Conservation (phyloP, 2,888 invertebrate species). For the Lamellibrachia columna region DNA sequence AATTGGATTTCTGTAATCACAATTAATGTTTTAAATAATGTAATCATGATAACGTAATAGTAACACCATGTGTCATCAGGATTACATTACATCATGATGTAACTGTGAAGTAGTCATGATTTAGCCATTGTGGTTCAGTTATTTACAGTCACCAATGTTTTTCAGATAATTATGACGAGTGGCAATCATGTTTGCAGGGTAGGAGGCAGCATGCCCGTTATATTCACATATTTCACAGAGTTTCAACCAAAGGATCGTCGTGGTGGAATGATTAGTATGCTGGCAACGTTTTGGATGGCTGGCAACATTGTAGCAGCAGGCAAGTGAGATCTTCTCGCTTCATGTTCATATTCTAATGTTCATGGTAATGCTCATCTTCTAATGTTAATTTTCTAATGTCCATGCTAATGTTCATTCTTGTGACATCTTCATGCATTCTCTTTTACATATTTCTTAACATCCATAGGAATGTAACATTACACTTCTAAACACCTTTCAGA, state of each 20-base stretch:
- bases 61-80: too few species aligned
- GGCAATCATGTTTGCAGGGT: constrained; percentile 70
- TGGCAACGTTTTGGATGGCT: constrained; percentile 95
- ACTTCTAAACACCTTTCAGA: too few species aligned
- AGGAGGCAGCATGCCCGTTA: constrained; percentile 89
- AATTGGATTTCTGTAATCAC: too few species aligned
- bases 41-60: too few species aligned
- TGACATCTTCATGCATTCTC: too few species aligned
- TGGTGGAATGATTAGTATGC: constrained; percentile 90
- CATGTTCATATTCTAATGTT: background rate
- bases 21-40: too few species aligned
- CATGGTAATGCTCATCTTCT: background rate
- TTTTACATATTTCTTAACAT: too few species aligned
- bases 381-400: background rate
- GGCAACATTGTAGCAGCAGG: constrained; percentile 92
- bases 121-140: too few species aligned
- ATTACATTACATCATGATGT: too few species aligned
- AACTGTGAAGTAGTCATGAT: too few species aligned
- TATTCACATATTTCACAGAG: constrained; percentile 95
- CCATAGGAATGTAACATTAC: too few species aligned
- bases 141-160: background rate
- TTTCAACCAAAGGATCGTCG: constrained; percentile 91
- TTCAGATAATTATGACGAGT: background rate
- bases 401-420: background rate
- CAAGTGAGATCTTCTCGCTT: constrained; percentile 34